Base-by-base conservation (phyloP, 2,113 vertebrate species). In the Lates calcarifer region DNA sequence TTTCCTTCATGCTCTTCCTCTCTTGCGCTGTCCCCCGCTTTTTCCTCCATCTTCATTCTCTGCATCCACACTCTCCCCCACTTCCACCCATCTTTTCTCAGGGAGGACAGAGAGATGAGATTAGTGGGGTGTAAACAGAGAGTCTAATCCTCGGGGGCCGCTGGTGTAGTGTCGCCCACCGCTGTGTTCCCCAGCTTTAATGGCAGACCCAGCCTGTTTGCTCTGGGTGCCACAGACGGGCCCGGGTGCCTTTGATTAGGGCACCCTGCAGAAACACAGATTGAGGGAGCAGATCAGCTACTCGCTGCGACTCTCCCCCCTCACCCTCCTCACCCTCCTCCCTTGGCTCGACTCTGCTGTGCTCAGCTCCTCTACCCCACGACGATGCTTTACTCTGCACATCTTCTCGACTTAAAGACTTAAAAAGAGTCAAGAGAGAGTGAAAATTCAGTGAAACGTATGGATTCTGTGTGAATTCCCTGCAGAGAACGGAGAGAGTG, bases 61-160 rank as follows among this genome's bases (percentile, higher is more conserved):
- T 1, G 24, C 76, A 72, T 68, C 83, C 77, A 13, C n/a, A 0
- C 81, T 58, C 74, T 72, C 69, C 35, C 70, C 18, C 33, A 17
- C 77, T 73, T 89, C 78, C 81, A 55, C 69, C 74, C 82, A 2
- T 86, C 73, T 73, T 70, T 69, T 86, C 83, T 76, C 65, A 2
- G 76, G 43, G 85, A 83, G 88, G 90, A 85, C 75, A 26, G 77
- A 79, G 87, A 77, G 84, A 88, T 75, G 76, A 89, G 89, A 90
- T 92, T 90, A 92, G 87, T 63, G 87, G 91, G 90, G 86, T 88
- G 87, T 92, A 90, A 93, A 92, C 90, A 92, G 72, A 88, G 82
- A 82, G 71, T 47, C 85, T 90, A 81, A 92, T 91, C 89, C 92
- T 81, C 63, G 12, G 89, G 89, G 90, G 78, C 79, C 66, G 43